phyloP scores from a whole-genome alignment of 1,140 invertebrate species.

The Megalopta genalis region DNA sequence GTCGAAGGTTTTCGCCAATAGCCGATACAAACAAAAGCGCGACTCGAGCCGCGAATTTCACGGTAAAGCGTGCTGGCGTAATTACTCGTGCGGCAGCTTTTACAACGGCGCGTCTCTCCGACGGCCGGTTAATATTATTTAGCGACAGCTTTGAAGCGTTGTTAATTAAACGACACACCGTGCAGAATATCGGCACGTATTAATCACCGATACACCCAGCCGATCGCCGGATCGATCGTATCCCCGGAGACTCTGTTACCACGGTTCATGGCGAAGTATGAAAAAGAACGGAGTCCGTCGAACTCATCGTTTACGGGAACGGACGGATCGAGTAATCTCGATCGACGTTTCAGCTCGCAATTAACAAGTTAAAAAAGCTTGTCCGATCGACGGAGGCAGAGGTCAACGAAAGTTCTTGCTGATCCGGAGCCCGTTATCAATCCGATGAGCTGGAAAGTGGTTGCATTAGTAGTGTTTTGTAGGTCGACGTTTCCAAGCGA shows the following conservation, averaged over 20 bases:
- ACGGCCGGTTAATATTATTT: constrained; percentile 6
- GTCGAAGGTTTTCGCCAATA: background rate
- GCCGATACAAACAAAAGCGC: background rate
- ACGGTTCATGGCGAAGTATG: no score
- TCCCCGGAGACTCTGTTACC: background rate
- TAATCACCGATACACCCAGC: background rate
- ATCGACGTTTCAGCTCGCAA: background rate
- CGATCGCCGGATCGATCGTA: background rate
- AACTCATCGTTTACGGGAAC: no score
- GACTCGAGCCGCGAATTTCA: background rate
- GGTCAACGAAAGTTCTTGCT: no score
- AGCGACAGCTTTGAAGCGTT: background rate
- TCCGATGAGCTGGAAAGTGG: background rate
- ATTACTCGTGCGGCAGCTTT: background rate
- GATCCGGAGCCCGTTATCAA: no score
- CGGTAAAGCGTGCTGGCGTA: background rate
- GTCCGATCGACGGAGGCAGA: no score
- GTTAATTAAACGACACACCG: constrained; percentile 6
- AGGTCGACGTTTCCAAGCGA: background rate
- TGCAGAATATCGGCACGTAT: constrained; percentile 5
- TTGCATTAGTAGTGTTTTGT: background rate
- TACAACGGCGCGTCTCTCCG: no score
- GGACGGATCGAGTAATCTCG: background rate
- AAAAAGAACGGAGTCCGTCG: no score
- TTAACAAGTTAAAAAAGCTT: no score